Evolutionary conservation across 2,888 invertebrate genomes (phyloP), one percentile per base, ranked within the genome.

Genomic region (Calephelis perditalis): DNA sequence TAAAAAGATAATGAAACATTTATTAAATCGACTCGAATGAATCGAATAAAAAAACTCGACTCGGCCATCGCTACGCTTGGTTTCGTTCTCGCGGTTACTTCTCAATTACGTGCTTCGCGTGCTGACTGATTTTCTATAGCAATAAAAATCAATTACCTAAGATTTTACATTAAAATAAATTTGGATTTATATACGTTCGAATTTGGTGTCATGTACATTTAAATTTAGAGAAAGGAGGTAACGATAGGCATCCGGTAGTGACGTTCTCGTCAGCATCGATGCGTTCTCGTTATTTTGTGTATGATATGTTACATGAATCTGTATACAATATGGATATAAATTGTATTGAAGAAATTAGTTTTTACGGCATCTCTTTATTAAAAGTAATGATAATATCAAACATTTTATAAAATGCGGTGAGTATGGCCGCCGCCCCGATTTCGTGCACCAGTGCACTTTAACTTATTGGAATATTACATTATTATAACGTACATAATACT

Each of bases 281-380:
- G 86, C 84, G 82, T 80, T 89, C 85, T 88, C 89, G 86, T 86
- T 89, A 89, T 87, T 91, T 90, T 90, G 91, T 92, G 92, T 92
- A 91, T 92, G 88, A 91, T 91, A 92, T 91, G 92, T 92, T 92
- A 92, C 92, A 92, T 91, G 91, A 92, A 92, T 90, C 91, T 92
- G 92, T 92, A 91, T 88, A 91, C 89, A 89, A 91, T 90, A 89
- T 89, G 90, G 89, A 90, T 88, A 87, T 87, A 87, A 89, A 85
- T 90, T 82, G 83, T 88, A 90, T 87, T 86, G 81, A 87, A 87
- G 83, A 86, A 87, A 86, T 86, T 89, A 89, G 89, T 89, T 89
- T 88, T 88, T 87, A 89, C 85, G 89, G 84, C 89, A 88, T 89
- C 90, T 88, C 88, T 89, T 89, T 89, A 90, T 86, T 89, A 88